These are phyloP conservation scores for Pogonus chalceus DNA, from an alignment of 1,140 invertebrate genomes.

Conservation along the genomic window DNA sequence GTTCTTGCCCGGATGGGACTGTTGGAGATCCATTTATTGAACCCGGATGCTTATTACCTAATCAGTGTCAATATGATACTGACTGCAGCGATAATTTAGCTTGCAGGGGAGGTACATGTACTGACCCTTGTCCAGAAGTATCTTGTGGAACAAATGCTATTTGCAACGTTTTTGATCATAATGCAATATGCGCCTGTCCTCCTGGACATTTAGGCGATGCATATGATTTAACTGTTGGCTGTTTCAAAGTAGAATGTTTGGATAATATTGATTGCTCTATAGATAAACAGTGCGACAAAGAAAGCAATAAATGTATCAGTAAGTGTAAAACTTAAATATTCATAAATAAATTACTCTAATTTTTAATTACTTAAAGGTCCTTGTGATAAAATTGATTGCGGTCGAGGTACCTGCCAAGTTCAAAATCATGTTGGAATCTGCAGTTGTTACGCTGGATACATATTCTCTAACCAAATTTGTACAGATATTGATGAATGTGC, in stretches of 20 bases:
- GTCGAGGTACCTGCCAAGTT: constrained; percentile 60
- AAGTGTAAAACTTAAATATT: constrained; percentile 25
- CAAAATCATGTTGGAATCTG: constrained; percentile 60
- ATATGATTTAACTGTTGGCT: constrained; percentile 56
- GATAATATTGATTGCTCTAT: constrained; percentile 60
- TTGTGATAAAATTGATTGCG: constrained; percentile 62
- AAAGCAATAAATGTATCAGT: constrained; percentile 69
- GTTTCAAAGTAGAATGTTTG: constrained; percentile 76
- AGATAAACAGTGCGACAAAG: constrained; percentile 62
- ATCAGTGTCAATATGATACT: constrained; percentile 55
- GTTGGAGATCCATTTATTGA: constrained; percentile 66
- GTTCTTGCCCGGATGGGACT: constrained; percentile 62
- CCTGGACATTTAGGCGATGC: constrained; percentile 72
- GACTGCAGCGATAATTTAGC: constrained; percentile 63
- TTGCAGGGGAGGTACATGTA: constrained; percentile 62
- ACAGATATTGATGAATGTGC: constrained; percentile 74
- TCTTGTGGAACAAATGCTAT: constrained; percentile 62
- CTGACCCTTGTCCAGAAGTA: constrained; percentile 58
- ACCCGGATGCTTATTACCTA: constrained; percentile 58
- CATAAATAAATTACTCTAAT: constrained; percentile 14
- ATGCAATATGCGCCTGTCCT: constrained; percentile 59
- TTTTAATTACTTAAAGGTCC: constrained; percentile 47
- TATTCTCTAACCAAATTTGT: constrained; percentile 55
- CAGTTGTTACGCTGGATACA: constrained; percentile 63
- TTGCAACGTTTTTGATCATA: constrained; percentile 61